These are phyloP conservation scores for Linepithema humile DNA, from an alignment of 1,140 invertebrate genomes.

Conservation along the genomic window DNA sequence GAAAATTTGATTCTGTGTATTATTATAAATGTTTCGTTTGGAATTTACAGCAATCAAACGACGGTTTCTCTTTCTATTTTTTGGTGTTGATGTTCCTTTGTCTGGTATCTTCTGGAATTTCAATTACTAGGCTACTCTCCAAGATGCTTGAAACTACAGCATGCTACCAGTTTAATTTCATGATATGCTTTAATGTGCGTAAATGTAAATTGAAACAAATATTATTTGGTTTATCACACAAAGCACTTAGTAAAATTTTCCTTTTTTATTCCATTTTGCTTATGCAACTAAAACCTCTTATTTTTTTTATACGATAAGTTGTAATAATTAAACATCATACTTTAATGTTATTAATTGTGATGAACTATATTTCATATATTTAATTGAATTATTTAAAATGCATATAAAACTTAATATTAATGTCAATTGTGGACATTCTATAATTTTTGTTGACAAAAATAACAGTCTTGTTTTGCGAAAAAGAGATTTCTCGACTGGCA, in stretches of 20 bases:
- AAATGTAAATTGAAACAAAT: slow-evolving; percentile 4
- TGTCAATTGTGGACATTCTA: background rate
- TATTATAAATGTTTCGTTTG: background rate
- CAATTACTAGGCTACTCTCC: background rate
- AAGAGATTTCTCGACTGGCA: slow-evolving; percentile 8
- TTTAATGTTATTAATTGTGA: background rate
- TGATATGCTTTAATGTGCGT: background rate
- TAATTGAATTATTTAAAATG: background rate
- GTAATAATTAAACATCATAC: background rate
- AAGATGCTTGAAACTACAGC: background rate
- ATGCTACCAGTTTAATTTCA: background rate
- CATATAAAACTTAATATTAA: background rate
- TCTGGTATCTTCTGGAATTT: background rate
- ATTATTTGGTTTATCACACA: background rate
- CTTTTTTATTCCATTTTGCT: background rate
- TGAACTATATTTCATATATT: too few relatives aligned
- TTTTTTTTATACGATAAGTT: background rate
- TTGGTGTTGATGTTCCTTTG: background rate
- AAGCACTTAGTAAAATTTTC: background rate
- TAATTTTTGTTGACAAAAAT: background rate
- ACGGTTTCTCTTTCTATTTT: background rate
- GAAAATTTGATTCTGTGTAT: background rate
- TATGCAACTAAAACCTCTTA: background rate
- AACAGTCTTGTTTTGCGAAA: too few relatives aligned
- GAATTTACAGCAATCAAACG: background rate